A percentile compares a stretch with the other conserved stretches of the same genome.
Evolutionary conservation across 2,888 invertebrate genomes (phyloP).

Genomic region (Plagiodera versicolora): DNA sequence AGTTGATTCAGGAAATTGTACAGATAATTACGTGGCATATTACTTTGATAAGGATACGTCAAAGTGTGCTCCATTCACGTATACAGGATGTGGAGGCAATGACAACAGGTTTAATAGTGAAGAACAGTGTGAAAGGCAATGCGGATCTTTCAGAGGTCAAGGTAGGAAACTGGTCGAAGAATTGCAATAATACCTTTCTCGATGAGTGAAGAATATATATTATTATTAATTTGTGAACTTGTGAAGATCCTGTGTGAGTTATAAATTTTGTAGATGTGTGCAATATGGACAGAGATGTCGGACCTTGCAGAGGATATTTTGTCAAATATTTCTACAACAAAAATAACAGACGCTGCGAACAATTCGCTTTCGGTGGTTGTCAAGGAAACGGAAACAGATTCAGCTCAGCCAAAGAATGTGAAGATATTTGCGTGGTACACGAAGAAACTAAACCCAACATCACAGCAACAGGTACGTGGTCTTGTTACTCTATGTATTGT

Average conservation of each 20-base stretch:
- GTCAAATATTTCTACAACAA: constrained; percentile 73
- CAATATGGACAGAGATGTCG: constrained; percentile 65
- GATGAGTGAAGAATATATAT: too few species aligned
- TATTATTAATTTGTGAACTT: too few species aligned
- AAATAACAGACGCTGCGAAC: constrained; percentile 62
- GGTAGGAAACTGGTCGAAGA: too few species aligned
- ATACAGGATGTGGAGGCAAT: constrained; percentile 73
- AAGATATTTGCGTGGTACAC: constrained; percentile 67
- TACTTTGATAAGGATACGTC: constrained; percentile 67
- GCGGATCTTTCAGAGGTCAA: constrained; percentile 71
- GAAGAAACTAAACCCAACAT: constrained; percentile 58
- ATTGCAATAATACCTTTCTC: too few species aligned
- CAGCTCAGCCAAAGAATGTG: constrained; percentile 72
- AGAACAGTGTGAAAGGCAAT: constrained; percentile 77
- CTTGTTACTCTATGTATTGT: not conserved
- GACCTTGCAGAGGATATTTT: constrained; percentile 69
- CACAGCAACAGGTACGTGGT: constrained; percentile 45
- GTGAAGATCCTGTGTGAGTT: not conserved
- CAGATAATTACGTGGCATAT: constrained; percentile 66
- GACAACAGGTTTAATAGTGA: constrained; percentile 73
- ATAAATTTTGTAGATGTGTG: constrained; percentile 67
- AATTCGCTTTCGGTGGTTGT: constrained; percentile 82
- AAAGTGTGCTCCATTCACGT: constrained; percentile 68
- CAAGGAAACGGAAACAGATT: constrained; percentile 85
- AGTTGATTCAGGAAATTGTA: constrained; percentile 70